These are phyloP conservation scores for Chromobotia macracanthus DNA, from an alignment of 2,797 vertebrate genomes.

Conservation along the genomic window DNA sequence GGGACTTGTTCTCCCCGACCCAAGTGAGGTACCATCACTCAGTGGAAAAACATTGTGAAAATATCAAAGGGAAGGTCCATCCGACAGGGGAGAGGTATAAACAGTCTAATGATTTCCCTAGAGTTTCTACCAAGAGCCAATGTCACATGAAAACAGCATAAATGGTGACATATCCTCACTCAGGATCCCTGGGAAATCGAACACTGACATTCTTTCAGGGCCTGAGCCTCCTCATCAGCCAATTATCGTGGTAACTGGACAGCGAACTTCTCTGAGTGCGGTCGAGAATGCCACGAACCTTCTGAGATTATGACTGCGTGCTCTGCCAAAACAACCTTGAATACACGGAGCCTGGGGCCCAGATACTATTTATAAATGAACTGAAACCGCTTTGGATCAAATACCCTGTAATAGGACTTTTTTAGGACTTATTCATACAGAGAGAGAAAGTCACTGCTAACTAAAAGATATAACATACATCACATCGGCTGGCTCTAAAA, in stretches of 20 bases:
- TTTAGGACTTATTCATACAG: constrained; percentile 45
- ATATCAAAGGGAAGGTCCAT: constrained; percentile 86
- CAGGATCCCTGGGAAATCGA: constrained; percentile 86
- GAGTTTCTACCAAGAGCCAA: constrained; percentile 90
- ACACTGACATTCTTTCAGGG: constrained; percentile 89
- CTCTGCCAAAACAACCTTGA: constrained; percentile 56
- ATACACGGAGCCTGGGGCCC: constrained; percentile 38
- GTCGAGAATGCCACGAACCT: constrained; percentile 80
- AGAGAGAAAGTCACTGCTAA: neutral
- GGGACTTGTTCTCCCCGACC: constrained; percentile 87
- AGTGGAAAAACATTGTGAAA: constrained; percentile 90
- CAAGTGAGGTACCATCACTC: constrained; percentile 89
- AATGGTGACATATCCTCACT: constrained; percentile 90
- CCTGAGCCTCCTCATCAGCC: constrained; percentile 85
- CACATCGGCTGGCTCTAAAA: too few species aligned
- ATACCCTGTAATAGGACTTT: constrained; percentile 53
- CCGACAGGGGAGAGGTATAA: constrained; percentile 87
- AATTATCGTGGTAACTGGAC: constrained; percentile 85
- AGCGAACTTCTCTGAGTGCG: constrained; percentile 74
- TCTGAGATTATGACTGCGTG: constrained; percentile 68
- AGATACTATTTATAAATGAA: constrained; percentile 65
- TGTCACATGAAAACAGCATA: constrained; percentile 89
- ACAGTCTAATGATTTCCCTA: constrained; percentile 99
- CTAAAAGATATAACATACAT: too few species aligned
- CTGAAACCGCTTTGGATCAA: constrained; percentile 52